Base-by-base conservation (phyloP, 2,797 vertebrate genomes). In the Tachyglossus aculeatus region DNA sequence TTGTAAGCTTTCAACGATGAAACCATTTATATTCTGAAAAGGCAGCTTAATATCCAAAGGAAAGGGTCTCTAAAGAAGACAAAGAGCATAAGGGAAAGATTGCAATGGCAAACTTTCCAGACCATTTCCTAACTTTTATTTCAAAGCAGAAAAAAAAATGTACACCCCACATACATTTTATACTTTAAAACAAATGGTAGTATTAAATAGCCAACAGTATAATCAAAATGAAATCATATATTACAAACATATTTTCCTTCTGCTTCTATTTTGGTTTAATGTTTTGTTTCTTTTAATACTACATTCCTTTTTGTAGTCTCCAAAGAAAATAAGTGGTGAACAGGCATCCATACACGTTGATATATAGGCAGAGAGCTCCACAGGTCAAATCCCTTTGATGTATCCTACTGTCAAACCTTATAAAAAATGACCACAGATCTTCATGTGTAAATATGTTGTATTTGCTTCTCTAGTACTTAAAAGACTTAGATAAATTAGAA, bases 381-480 rank as follows among this genome's bases (percentile, higher is more conserved):
- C 29, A 71, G 81, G 67, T 75, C 71, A 78, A 4, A 39, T 50
- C 70, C 57, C 57, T 82, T 74, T 80, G 73, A 80, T 78, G 74
- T 74, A 77, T n/a, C 71, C 44, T 57, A 77, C 76, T 0, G 27
- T 79, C 85, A 61, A 61, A 21, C 14, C 55, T 18, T 37, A 68
- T 82, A 77, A 77, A 85, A 84, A 80, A 68, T 67, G 52, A 82
- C 67, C 66, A 50, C 58, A 67, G 54, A 57, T 69, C 75, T 84
- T 76, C 69, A 56, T 71, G 55, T 76, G 72, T 80, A 81, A 83
- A 83, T 77, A 83, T 60, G 79, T 71, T 76, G 48, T 54, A 73
- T 84, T 84, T 85, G 74, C 81, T 87, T 86, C 86, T 71, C 67
- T 73, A 78, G 75, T 80, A 58, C 71, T 70, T 68, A 51, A 62